phyloP scores from a whole-genome alignment of 2,888 invertebrate genomes.

The Folsomia manolachei region DNA sequence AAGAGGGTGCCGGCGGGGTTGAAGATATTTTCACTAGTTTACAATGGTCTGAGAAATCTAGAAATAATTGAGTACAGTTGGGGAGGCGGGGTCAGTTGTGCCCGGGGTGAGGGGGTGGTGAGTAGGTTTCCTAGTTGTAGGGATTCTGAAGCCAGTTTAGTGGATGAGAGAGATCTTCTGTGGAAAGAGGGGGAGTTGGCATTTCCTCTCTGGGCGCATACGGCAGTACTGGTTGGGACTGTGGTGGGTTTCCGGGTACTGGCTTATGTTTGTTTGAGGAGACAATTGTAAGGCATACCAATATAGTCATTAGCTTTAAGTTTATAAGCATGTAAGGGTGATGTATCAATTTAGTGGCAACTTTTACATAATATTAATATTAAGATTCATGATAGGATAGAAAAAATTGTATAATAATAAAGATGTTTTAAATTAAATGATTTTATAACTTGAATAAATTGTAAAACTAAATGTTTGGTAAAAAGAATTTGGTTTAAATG shows the following conservation, averaged over 20 bases:
- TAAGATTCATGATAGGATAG: too few species aligned
- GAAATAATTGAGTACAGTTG: constrained; percentile 72
- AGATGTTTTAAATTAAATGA: too few species aligned
- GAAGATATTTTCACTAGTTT: constrained; percentile 71
- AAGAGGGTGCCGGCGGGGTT: constrained; percentile 70
- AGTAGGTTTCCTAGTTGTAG: constrained; percentile 27
- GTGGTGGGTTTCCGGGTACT: constrained; percentile 28
- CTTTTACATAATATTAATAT: too few species aligned
- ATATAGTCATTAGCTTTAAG: neutral
- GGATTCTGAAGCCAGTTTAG: neutral
- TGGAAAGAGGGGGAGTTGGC: constrained; percentile 22
- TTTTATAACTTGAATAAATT: too few species aligned
- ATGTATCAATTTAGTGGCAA: too few species aligned
- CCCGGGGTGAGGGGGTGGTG: too few species aligned
- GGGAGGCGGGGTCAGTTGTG: constrained; percentile 61
- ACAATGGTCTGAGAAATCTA: constrained; percentile 77
- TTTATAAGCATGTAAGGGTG: too few species aligned
- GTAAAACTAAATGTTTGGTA: too few species aligned
- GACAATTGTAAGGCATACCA: constrained; percentile 11
- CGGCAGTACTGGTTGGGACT: constrained; percentile 27
- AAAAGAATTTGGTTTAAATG: too few species aligned
- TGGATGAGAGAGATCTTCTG: constrained; percentile 24
- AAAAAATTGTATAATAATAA: too few species aligned
- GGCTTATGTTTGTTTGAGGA: constrained; percentile 26
- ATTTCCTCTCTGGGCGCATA: constrained; percentile 38